phyloP scores from a whole-genome alignment of 2,113 vertebrate species.

The Heptranchias perlo region DNA sequence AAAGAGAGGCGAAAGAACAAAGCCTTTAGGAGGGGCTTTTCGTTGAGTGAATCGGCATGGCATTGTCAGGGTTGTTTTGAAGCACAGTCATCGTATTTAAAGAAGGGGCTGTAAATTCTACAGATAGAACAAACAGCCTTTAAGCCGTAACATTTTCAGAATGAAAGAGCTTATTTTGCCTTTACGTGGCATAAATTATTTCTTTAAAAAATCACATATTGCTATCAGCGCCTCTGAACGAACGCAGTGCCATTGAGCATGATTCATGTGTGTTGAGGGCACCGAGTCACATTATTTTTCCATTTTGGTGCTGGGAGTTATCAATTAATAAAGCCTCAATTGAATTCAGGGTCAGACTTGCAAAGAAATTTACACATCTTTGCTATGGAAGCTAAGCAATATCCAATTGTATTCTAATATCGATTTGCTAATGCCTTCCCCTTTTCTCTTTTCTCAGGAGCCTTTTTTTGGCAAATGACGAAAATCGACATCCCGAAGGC shows the following conservation, averaged over 20 bases:
- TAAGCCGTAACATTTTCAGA: not conserved
- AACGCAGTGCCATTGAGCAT: not conserved
- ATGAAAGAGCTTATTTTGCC: not conserved
- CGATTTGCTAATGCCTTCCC: constrained; percentile 26
- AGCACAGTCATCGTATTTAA: not conserved
- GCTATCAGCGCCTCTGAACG: not conserved
- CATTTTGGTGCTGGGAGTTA: constrained; percentile 32
- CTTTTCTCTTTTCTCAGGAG: not conserved
- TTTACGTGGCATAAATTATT: not conserved
- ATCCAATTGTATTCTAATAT: constrained; percentile 31
- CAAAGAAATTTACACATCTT: constrained; percentile 36
- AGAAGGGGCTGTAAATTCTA: not conserved
- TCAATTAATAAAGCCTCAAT: constrained; percentile 34
- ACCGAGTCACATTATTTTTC: constrained; percentile 37
- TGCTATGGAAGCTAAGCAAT: constrained; percentile 27
- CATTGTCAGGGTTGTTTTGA: not conserved
- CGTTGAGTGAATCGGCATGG: not conserved
- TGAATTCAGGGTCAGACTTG: constrained; percentile 32
- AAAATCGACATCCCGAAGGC: not conserved
- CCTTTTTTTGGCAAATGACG: constrained; percentile 34
- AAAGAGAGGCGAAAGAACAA: constrained; percentile 6
- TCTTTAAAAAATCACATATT: not conserved
- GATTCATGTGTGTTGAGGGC: constrained; percentile 23
- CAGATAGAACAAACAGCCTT: not conserved
- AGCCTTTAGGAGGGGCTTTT: constrained; percentile 35